These are phyloP conservation scores for Leptocoma aspasia DNA, from an alignment of 2,113 vertebrate genomes.

Conservation along the genomic window DNA sequence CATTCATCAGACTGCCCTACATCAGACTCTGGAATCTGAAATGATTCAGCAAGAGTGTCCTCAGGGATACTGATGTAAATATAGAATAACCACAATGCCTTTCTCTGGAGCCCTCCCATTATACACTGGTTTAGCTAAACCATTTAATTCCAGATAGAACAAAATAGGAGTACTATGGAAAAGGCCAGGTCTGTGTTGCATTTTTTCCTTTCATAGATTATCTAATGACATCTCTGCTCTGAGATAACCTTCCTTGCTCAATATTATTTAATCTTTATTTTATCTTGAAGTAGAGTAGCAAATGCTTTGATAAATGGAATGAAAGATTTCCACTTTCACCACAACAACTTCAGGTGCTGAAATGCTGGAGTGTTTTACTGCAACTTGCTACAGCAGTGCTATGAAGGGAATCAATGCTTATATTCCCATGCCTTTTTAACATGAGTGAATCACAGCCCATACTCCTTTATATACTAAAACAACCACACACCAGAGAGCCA, in stretches of 20 bases:
- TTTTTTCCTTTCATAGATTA: neutral
- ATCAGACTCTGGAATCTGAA: neutral
- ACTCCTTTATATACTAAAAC: neutral
- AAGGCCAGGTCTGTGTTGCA: neutral
- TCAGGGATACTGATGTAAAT: slow-evolving; percentile 33
- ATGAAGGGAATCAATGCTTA: neutral
- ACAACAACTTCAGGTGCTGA: neutral
- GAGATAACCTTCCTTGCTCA: neutral
- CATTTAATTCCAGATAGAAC: neutral
- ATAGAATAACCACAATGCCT: slow-evolving; percentile 15
- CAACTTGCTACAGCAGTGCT: neutral
- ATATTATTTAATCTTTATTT: neutral
- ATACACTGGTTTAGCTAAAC: neutral
- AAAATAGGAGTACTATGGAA: neutral
- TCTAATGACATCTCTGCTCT: neutral
- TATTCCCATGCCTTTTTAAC: slow-evolving; percentile 12
- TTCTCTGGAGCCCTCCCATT: neutral
- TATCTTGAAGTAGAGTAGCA: neutral
- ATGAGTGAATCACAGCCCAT: neutral
- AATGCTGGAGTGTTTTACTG: slow-evolving; percentile 1
- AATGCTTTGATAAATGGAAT: neutral
- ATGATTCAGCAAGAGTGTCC: slow-evolving; percentile 28
- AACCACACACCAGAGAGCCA: neutral
- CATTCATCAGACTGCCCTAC: neutral
- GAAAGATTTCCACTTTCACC: neutral